These are phyloP conservation scores for Martes flavigula DNA, from an alignment of 2,797 vertebrate genomes.

Conservation along the genomic window DNA sequence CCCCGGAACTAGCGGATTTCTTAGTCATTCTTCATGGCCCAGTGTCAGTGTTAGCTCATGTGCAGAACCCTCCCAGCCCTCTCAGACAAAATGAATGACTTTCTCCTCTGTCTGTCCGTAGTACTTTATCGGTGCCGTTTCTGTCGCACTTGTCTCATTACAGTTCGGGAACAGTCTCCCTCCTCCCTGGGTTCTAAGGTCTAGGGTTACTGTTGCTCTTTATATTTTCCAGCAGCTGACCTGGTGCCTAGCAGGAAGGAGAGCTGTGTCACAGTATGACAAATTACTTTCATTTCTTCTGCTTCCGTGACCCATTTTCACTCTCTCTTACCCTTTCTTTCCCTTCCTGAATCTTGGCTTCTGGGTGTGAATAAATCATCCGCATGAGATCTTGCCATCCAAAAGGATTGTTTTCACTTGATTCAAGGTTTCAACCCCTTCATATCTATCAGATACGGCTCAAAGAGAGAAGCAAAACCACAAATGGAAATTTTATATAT, in stretches of 20 bases:
- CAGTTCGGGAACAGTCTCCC: background rate
- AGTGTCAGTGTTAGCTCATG: background rate
- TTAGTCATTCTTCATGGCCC: background rate
- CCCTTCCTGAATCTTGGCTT: background rate
- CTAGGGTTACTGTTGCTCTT: constrained; percentile 22
- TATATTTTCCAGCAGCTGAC: background rate
- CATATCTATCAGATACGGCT: background rate
- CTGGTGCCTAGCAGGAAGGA: background rate
- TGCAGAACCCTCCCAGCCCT: background rate
- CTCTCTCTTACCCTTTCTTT: background rate
- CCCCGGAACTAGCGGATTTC: background rate
- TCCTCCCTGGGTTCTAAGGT: background rate
- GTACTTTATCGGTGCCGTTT: constrained; percentile 32
- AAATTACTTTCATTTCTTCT: background rate
- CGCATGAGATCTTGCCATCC: background rate
- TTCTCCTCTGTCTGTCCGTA: background rate
- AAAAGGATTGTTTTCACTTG: background rate
- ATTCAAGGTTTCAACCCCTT: background rate
- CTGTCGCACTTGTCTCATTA: constrained; percentile 19
- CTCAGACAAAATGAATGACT: constrained; percentile 7
- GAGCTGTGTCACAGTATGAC: background rate
- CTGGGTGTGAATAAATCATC: constrained; percentile 1
- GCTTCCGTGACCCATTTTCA: background rate
- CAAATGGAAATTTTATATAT: background rate
- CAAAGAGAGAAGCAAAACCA: background rate